phyloP scores from a whole-genome alignment of 1,140 invertebrate species.

The Drosophila miranda region DNA sequence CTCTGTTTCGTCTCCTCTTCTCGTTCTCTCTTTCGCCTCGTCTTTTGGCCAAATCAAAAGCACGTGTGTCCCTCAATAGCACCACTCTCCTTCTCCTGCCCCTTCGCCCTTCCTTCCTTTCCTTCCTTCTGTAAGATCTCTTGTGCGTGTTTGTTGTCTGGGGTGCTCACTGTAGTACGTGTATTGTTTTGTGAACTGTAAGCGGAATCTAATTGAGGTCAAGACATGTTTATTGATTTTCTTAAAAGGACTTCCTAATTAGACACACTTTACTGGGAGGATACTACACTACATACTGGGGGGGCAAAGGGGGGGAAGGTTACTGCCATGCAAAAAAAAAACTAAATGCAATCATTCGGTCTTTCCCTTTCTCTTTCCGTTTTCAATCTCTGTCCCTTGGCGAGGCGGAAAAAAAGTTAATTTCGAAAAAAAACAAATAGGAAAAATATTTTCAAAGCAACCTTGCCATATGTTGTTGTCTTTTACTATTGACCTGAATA shows the following conservation, averaged over 20 bases:
- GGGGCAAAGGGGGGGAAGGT: too few relatives aligned
- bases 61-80: conserved; percentile 54
- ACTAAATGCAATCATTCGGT: conserved; percentile 18
- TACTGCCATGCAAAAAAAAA: conserved; percentile 22
- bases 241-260: conserved; percentile 79
- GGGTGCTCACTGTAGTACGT: conserved; percentile 60
- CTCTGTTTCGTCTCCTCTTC: background rate
- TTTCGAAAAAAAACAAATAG: conserved; percentile 33
- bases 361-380: background rate
- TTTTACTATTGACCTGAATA: conserved; percentile 77
- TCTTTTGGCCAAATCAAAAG: conserved; percentile 63
- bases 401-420: conserved; percentile 60
- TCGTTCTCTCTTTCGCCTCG: conserved; percentile 19
- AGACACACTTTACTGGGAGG: conserved; percentile 64
- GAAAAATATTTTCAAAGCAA: conserved; percentile 72
- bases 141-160: conserved; percentile 69
- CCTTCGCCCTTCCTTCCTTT: background rate
- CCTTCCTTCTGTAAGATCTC: conserved; percentile 21
- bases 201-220: conserved; percentile 79
- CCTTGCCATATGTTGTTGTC: conserved; percentile 78
- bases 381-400: conserved; percentile 13
- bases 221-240: conserved; percentile 81
- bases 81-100: background rate
- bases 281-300: too few relatives aligned
- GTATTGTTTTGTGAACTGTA: conserved; percentile 76